phyloP scores from a whole-genome alignment of 2,888 invertebrate genomes.

The Operophtera brumata region DNA sequence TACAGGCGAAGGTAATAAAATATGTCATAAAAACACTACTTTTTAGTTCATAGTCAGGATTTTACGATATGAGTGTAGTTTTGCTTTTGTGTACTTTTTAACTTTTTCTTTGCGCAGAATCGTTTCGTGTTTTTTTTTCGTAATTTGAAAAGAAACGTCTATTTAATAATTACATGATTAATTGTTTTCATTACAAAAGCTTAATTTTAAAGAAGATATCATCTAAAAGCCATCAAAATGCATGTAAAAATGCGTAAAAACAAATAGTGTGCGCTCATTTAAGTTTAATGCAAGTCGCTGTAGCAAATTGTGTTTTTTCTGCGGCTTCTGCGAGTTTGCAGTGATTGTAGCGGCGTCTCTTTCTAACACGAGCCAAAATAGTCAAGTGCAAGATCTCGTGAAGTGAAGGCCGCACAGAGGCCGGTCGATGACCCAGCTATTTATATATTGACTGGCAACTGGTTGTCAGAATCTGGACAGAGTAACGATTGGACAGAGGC shows the following conservation, averaged over 20 bases:
- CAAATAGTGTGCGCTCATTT: slow-evolving; percentile 10
- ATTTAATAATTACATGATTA: too few relatives aligned
- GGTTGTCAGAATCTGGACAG: slow-evolving; percentile 39
- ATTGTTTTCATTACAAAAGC: slow-evolving; percentile 8
- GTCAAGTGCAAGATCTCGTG: slow-evolving; percentile 37
- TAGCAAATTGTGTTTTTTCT: slow-evolving; percentile 18
- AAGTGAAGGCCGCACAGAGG: slow-evolving; percentile 75
- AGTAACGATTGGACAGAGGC: slow-evolving; percentile 40
- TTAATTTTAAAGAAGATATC: background rate
- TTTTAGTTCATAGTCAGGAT: too few relatives aligned
- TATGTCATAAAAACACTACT: too few relatives aligned
- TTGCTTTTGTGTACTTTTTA: too few relatives aligned
- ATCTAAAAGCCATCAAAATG: background rate
- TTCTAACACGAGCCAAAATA: slow-evolving; percentile 42
- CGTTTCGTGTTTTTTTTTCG: too few relatives aligned
- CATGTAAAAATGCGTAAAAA: background rate
- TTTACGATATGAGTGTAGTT: too few relatives aligned
- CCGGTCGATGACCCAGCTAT: slow-evolving; percentile 76
- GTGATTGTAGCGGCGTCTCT: slow-evolving; percentile 16
- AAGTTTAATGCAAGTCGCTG: slow-evolving; percentile 17
- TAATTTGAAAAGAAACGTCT: too few relatives aligned
- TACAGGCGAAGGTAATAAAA: too few relatives aligned
- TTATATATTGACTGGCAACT: slow-evolving; percentile 57
- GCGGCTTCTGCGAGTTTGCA: background rate
- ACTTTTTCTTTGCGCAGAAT: too few relatives aligned